Evolutionary conservation across 2,797 vertebrate species (phyloP), one percentile per base, ranked within the genome.

Genomic region (Garrulus glandarius): DNA sequence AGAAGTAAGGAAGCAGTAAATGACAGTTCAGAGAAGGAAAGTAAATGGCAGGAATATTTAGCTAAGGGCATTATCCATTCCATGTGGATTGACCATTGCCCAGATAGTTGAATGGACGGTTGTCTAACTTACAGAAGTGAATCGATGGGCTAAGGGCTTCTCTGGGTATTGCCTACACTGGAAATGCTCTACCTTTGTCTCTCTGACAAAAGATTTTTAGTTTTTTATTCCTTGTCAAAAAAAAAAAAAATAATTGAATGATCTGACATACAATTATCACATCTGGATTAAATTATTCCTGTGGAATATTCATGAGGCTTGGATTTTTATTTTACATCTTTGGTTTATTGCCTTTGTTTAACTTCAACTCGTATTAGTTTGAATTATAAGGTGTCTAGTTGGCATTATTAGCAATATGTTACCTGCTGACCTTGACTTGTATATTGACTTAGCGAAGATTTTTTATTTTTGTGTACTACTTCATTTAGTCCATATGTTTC

Each of bases 291-390:
- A 83, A 41, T 78, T 83, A 72, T 76, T 91, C 32, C 41, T 57
- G 19, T 41, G n/a, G 47, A 85, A 84, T 68, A 86, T 84, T 96
- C 44, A 89, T 52, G 36, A 93, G 30, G 15, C 18, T 80, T 78
- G n/a, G 7, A 5, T 67, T 81, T 68, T 56, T n/a, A 30, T 63
- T 65, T 72, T 36, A 36, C 3, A 3, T 57, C 10, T 89, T 80
- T 91, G 15, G 18, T 89, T 84, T 96, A 65, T 87, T 87, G 41
- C 24, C 15, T 65, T 76, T 87, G 29, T 78, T 91, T 85, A 57
- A 39, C 43, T 81, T 46, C 19, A 69, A 1, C 10, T 68, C 22
- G 23, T 56, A 43, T 75, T 52, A 69, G 61, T 85, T 82, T 87
- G 44, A 86, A 75, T 84, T 87, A 53, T n/a, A 91, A 76, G 44